These are phyloP conservation scores for Acanthosoma haemorrhoidale DNA, from an alignment of 2,888 invertebrate genomes.

Conservation along the genomic window DNA sequence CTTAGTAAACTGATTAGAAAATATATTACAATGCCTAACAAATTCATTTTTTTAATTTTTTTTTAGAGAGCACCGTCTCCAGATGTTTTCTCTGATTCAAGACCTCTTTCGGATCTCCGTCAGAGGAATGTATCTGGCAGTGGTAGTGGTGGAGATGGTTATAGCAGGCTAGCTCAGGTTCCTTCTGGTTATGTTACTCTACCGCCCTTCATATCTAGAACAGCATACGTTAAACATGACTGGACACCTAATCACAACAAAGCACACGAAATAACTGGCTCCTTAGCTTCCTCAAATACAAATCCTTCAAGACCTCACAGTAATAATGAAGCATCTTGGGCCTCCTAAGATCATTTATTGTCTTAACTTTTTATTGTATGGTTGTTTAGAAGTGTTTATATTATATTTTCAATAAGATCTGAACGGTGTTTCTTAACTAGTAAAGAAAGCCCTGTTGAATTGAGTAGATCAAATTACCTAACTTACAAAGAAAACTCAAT, in stretches of 20 bases:
- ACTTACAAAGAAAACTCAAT: too few species aligned
- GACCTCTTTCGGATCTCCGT: slow-evolving; percentile 14
- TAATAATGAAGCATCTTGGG: slow-evolving; percentile 15
- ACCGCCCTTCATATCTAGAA: slow-evolving; percentile 30
- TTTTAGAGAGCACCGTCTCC: neutral
- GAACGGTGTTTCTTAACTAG: neutral
- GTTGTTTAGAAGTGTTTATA: neutral
- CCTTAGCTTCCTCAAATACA: neutral
- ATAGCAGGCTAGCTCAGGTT: slow-evolving; percentile 31
- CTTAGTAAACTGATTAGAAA: too few species aligned
- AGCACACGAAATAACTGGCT: slow-evolving; percentile 28
- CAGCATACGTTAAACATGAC: slow-evolving; percentile 33
- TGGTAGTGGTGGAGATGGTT: slow-evolving; percentile 34
- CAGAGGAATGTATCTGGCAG: slow-evolving; percentile 28
- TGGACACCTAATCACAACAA: slow-evolving; percentile 31
- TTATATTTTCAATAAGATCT: neutral
- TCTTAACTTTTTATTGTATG: too few species aligned
- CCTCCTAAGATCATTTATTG: slow-evolving; percentile 6
- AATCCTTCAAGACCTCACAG: slow-evolving; percentile 1
- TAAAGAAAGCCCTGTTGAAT: too few species aligned
- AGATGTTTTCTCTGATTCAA: slow-evolving; percentile 34
- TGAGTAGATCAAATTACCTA: neutral
- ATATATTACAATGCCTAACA: too few species aligned
- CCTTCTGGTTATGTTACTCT: slow-evolving; percentile 32
- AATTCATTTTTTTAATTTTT: neutral